Percentiles rank a stretch among this genome's conserved stretches.
phyloP scores from a whole-genome alignment of 2,113 vertebrate genomes.

The Zosterops borbonicus region DNA sequence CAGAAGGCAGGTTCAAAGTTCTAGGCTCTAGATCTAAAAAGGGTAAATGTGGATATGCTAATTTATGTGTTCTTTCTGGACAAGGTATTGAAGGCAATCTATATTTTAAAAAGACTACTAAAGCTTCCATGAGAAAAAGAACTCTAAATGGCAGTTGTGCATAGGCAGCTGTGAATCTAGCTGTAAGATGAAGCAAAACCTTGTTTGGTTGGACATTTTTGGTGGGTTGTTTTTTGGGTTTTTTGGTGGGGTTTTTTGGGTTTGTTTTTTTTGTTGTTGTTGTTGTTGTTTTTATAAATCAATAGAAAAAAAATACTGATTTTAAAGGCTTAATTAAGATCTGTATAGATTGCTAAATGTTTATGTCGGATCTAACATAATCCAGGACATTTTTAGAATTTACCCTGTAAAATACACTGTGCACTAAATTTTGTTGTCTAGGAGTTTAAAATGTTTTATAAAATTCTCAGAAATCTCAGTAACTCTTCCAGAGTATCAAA shows the following conservation, averaged over 20 bases:
- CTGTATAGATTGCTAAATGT: neutral
- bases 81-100: neutral
- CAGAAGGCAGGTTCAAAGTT: neutral
- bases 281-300: neutral
- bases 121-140: neutral
- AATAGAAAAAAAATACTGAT: neutral
- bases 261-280: no score
- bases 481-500: neutral
- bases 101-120: neutral
- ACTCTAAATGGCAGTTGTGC: neutral
- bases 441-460: neutral
- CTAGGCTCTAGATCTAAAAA: neutral
- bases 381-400: neutral
- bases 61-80: neutral
- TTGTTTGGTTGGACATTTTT: neutral
- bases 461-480: neutral
- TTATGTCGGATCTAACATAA: neutral
- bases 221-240: no score
- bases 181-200: neutral
- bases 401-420: neutral
- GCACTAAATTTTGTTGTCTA: neutral
- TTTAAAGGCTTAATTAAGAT: neutral
- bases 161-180: neutral
- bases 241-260: no score
- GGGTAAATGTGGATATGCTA: fast-evolving